Evolutionary conservation across 2,113 vertebrate species (phyloP).

Genomic region (Paradoxurus hermaphroditus): DNA sequence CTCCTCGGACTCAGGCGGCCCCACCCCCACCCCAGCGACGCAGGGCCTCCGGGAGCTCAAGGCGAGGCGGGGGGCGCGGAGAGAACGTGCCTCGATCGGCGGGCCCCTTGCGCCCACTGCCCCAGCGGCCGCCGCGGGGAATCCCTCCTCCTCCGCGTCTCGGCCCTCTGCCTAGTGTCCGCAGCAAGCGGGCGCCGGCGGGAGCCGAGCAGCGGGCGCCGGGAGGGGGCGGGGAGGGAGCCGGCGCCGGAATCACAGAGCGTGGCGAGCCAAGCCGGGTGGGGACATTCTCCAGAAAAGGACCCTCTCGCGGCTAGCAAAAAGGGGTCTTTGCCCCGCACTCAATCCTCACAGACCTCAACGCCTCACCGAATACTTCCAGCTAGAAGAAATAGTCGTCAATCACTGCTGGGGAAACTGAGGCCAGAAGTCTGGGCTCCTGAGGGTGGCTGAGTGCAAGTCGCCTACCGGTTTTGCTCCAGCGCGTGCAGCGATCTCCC

Average conservation of each 20-base stretch:
- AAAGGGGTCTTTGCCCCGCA: neutral
- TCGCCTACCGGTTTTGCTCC: neutral
- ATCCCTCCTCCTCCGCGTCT: conserved; percentile 15
- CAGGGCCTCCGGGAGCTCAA: neutral
- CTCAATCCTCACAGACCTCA: neutral
- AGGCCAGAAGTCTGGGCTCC: conserved; percentile 32
- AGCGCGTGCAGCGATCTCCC: neutral
- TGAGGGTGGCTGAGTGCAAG: neutral
- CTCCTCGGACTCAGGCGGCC: neutral
- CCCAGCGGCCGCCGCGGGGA: conserved; percentile 2
- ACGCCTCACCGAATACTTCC: neutral
- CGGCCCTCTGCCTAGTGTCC: conserved; percentile 21
- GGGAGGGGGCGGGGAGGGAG: conserved; percentile 58
- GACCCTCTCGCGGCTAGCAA: neutral
- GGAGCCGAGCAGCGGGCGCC: conserved; percentile 37
- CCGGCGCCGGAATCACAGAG: conserved; percentile 70
- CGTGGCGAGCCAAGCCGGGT: conserved; percentile 33
- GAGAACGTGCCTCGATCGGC: neutral
- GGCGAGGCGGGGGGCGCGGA: neutral
- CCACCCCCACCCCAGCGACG: conserved; percentile 38
- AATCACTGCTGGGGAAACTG: conserved; percentile 38
- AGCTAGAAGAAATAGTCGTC: neutral
- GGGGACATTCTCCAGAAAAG: conserved; percentile 41
- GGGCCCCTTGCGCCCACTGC: neutral
- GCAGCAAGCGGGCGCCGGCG: neutral